Evolutionary conservation across 2,888 invertebrate species (phyloP), one percentile per base, ranked within the genome.

Genomic region (Drosophila nigritarsus): DNA sequence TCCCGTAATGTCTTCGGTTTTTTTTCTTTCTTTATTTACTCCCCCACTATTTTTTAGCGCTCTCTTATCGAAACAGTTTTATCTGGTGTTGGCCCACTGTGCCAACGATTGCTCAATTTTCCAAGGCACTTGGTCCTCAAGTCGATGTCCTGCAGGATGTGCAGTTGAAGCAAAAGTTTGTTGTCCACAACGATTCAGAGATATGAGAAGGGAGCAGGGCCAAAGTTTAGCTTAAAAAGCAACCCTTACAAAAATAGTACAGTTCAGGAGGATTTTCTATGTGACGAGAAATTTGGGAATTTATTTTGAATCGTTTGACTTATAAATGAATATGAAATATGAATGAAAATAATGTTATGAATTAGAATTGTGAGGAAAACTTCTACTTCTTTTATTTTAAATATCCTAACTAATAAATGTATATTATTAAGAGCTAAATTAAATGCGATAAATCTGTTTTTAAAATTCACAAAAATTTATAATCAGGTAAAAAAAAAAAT

Each of bases 91-190:
- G 56, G 53, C 38, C 50, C 36, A 45, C 45, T 53, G 27, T 29
- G n/a, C 27, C 55, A 36, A 34, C 64, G 51, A 80, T 74, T 74
- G 77, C 77, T 80, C 80, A 80, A 80, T 80, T 80, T 80, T 80
- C 80, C 80, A 45, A 72, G 66, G 48, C 67, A 69, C 54, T 77
- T 74, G 71, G 36, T 34, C 29, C 56, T 56, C 29, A 30, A 29
- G 45, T 24, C 24, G 15, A 56, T 15, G 38, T 51, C 42, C 30
- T 51, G 15, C n/a, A n/a, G 36, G 36, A 32, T 49, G 62, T 24
- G 34, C 18, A 38, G 24, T 18, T 40, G 2, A 58, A 45, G 32
- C 4, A 27, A 29, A 27, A 24, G 50, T 45, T 45, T 45, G 24
- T 34, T 36, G 38, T 50, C 48, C 34, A 20, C 11, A n/a, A 20